These are phyloP conservation scores for Ceyx cyanopectus DNA, from an alignment of 2,113 vertebrate genomes.

Conservation along the genomic window DNA sequence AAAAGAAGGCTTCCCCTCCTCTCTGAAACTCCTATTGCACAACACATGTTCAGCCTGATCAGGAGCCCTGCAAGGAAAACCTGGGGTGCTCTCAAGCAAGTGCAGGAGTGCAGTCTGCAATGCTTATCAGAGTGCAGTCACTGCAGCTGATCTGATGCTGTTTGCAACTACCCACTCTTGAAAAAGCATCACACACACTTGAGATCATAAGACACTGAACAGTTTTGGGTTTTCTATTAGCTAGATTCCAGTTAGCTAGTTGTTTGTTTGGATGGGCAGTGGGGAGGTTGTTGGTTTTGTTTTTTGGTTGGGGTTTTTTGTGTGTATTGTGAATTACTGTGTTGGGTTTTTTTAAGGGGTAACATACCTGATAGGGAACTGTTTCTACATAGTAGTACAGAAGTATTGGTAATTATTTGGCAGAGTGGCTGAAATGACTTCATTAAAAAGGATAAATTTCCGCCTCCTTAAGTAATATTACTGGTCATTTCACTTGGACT, in stretches of 20 bases:
- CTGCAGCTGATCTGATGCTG: neutral
- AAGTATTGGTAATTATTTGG: neutral
- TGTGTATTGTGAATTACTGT: neutral
- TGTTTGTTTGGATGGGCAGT: neutral
- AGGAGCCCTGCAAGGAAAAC: neutral
- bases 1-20: neutral
- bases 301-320: neutral
- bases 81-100: neutral
- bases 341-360: neutral
- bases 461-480: neutral
- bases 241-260: too few relatives aligned
- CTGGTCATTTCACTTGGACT: constrained; percentile 1
- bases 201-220: neutral
- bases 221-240: neutral
- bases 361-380: neutral
- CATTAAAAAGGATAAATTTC: neutral
- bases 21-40: neutral
- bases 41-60: neutral
- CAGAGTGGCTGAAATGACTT: neutral
- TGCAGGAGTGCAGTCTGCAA: neutral
- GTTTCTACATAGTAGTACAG: neutral
- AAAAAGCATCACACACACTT: neutral
- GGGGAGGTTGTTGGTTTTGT: neutral
- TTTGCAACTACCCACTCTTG: neutral
- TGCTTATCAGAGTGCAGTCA: neutral